These are phyloP conservation scores for Xiphias gladius DNA, from an alignment of 2,113 vertebrate genomes.

Conservation along the genomic window DNA sequence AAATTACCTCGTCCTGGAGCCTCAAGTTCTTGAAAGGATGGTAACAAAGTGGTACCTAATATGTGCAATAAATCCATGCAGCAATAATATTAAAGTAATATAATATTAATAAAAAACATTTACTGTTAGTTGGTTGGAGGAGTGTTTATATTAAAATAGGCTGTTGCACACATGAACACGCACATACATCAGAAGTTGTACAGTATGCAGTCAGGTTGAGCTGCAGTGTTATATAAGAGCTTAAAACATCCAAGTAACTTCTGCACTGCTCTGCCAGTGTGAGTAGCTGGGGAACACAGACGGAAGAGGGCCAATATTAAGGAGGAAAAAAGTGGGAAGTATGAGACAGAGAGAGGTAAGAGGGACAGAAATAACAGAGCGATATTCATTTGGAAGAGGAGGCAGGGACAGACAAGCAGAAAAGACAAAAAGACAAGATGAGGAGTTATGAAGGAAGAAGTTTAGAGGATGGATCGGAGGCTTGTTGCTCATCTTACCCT, in stretches of 20 bases:
- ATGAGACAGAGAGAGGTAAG: conserved; percentile 8
- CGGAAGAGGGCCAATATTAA: conserved; percentile 22
- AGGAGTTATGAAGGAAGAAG: background rate
- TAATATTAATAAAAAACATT: too few species aligned
- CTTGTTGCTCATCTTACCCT: background rate
- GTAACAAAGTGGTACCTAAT: background rate
- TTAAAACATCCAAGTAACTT: conserved; percentile 57
- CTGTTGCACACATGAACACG: conserved; percentile 24
- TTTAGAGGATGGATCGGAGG: background rate
- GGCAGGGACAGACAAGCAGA: background rate
- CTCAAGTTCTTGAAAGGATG: too few species aligned
- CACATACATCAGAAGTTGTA: background rate
- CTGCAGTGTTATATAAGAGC: conserved; percentile 73
- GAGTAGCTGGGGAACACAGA: conserved; percentile 28
- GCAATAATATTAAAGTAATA: too few species aligned
- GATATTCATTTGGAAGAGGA: conserved; percentile 1
- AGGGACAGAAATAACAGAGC: conserved; percentile 20
- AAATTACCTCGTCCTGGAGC: too few species aligned
- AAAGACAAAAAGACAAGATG: conserved; percentile 20
- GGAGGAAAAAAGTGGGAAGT: background rate
- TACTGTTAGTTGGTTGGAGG: background rate
- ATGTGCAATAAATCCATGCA: background rate
- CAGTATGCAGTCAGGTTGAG: conserved; percentile 52
- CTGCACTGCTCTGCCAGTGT: conserved; percentile 44
- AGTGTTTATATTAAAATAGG: conserved; percentile 10